Evolutionary conservation across 92 coral and sea anemone genomes (phyloP), one percentile per base, ranked within the genome.

Genomic region (Plumapathes pennacea): DNA sequence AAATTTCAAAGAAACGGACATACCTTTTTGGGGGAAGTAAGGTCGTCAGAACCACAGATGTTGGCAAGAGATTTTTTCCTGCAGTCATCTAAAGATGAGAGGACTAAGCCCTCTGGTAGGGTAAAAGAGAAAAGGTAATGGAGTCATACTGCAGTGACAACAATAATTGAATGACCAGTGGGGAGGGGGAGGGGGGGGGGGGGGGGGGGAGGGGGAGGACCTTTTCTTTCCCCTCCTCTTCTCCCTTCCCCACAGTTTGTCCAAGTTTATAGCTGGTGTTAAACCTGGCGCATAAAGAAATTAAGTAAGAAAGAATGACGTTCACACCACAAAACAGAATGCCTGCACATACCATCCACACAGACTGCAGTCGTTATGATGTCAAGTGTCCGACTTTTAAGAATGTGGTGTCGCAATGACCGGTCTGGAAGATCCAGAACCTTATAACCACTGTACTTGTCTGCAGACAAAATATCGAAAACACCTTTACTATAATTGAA

Each of bases 351-450:
- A 91, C 97, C 97, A 29, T 74, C 84, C 33, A 53, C 49, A 11
- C 57, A 53, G 14, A 92, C 50, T 20, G 86, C 82, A 7, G 56
- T 76, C 30, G 81, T 71, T 50, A 92, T 50, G 26, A 79, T 50
- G 50, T 88, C 96, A 39, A 80, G 80, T 25, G 85, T 57, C 33
- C 66, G 62, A 68, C 96, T 81, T 73, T 66, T 80, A 5, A 92
- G 82, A 36, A 88, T 71, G 48, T 92, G 89, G 64, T 92, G 98
- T 56, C 80, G 76, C 26, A 88, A 52, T 2, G 86, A 96, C 34
- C 62, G 61, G 26, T 74, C 26, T 13, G 81, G 70, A 18, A 67
- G 76, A 10, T 37, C 72, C 29, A 92, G 77, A 23, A 72, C 37
- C 36, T 40, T 39, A 54, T 70, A 76, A 18, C 58, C 78, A 45